phyloP scores from a whole-genome alignment of 2,113 vertebrate genomes.

The Orthonyx spaldingii region DNA sequence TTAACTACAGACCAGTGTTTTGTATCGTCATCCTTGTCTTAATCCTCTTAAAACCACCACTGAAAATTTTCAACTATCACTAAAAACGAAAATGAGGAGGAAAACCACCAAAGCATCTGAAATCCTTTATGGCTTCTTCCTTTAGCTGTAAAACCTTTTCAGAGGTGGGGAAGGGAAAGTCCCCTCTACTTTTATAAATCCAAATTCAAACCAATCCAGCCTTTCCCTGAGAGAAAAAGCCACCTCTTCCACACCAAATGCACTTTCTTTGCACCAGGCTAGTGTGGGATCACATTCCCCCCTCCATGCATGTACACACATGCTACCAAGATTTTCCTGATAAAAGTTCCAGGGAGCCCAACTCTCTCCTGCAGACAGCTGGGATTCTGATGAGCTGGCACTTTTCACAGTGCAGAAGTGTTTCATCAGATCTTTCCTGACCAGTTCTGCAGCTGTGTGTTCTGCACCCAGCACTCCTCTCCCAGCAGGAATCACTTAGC shows the following conservation, averaged over 20 bases:
- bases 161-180: neutral
- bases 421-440: conserved; percentile 54
- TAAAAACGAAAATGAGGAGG: neutral
- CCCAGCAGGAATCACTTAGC: neutral
- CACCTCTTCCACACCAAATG: neutral
- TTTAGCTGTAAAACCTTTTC: neutral
- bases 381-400: conserved; percentile 5
- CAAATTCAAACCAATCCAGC: neutral
- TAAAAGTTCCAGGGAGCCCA: neutral
- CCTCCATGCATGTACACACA: neutral
- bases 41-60: neutral
- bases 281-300: neutral
- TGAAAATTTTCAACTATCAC: neutral
- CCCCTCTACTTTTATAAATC: neutral
- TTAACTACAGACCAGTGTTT: neutral
- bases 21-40: neutral
- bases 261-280: neutral
- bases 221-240: neutral
- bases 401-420: neutral
- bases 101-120: neutral
- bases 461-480: neutral
- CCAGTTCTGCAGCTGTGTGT: conserved; percentile 49
- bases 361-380: neutral
- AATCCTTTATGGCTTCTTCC: neutral
- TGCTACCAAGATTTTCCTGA: neutral